phyloP scores from a whole-genome alignment of 1,140 invertebrate species.

The Octopus sinensis region DNA sequence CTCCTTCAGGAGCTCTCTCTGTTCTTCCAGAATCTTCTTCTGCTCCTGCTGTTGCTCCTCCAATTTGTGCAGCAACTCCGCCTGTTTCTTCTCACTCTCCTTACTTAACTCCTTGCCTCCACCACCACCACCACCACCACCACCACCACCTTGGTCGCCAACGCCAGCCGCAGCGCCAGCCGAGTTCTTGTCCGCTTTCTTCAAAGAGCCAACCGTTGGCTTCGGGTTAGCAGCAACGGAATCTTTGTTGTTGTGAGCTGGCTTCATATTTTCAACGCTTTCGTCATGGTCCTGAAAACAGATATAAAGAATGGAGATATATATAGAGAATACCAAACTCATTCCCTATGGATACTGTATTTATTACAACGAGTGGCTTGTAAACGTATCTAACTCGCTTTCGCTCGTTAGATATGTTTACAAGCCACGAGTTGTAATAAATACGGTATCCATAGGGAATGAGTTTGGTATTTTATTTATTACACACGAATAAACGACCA shows the following conservation, averaged over 20 bases:
- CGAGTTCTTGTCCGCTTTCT: background rate
- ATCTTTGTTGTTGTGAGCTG: background rate
- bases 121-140: background rate
- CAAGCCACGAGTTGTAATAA: too few species aligned
- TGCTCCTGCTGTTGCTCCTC: slow-evolving; percentile 10
- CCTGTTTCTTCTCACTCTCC: slow-evolving; percentile 9
- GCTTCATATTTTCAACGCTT: too few species aligned
- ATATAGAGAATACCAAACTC: too few species aligned
- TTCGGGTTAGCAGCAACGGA: background rate
- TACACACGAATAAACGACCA: too few species aligned
- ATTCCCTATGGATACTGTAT: too few species aligned
- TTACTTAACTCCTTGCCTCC: background rate
- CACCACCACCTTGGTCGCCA: background rate
- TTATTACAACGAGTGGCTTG: too few species aligned
- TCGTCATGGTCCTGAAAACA: too few species aligned
- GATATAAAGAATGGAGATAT: too few species aligned
- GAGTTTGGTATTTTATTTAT: too few species aligned
- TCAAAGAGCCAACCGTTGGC: background rate
- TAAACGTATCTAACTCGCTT: too few species aligned
- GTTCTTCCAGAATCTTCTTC: slow-evolving; percentile 13
- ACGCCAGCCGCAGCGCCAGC: background rate
- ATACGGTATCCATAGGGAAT: too few species aligned
- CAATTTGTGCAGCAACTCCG: slow-evolving; percentile 10
- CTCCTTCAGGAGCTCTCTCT: background rate
- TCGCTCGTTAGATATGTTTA: too few species aligned